phyloP scores from a whole-genome alignment of 2,113 vertebrate genomes.

The Tetrao urogallus region DNA sequence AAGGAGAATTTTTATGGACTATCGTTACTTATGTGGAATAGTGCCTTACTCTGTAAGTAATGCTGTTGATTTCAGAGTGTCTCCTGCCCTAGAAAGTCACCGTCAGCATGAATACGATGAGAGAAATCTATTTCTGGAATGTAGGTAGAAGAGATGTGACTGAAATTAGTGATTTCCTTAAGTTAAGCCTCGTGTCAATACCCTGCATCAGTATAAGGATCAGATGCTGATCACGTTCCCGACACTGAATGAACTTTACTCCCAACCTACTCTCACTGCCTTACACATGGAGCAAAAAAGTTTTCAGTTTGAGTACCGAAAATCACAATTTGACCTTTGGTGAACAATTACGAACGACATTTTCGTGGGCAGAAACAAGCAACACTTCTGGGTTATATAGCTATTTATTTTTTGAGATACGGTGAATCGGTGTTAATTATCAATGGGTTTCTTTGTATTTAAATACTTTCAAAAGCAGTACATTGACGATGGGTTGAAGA shows the following conservation, averaged over 20 bases:
- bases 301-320: conserved; percentile 22
- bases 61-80: conserved; percentile 33
- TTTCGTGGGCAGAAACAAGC: conserved; percentile 75
- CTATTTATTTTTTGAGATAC: conserved; percentile 83
- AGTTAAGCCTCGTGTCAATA: conserved; percentile 70
- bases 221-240: conserved; percentile 39
- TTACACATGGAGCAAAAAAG: conserved; percentile 28
- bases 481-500: conserved; percentile 77
- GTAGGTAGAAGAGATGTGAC: conserved; percentile 58
- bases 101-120: neutral
- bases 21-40: neutral
- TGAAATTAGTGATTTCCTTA: conserved; percentile 54
- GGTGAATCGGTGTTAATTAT: conserved; percentile 78
- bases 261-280: neutral
- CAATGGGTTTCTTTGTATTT: conserved; percentile 78
- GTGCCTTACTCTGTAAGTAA: conserved; percentile 60
- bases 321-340: neutral
- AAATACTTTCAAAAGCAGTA: conserved; percentile 80
- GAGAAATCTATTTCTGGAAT: conserved; percentile 14
- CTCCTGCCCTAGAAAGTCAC: neutral
- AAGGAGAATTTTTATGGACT: conserved; percentile 41
- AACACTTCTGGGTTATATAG: conserved; percentile 77
- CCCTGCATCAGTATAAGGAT: conserved; percentile 61
- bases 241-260: conserved; percentile 38
- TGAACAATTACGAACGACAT: conserved; percentile 67